These are phyloP conservation scores for Hyles euphorbiae DNA, from an alignment of 1,140 invertebrate genomes.

Conservation along the genomic window DNA sequence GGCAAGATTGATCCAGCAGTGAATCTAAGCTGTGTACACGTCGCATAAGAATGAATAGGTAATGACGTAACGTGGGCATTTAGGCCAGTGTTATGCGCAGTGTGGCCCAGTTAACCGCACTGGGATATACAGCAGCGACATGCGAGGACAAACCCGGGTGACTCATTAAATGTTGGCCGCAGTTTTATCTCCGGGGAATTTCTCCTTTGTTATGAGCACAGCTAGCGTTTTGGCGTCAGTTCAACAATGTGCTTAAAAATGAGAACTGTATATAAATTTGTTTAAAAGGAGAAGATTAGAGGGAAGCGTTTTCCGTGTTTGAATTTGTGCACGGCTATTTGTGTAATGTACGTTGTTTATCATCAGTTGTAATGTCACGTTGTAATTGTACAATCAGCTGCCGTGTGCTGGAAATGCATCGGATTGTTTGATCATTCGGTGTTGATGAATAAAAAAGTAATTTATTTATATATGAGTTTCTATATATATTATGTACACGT, in stretches of 20 bases:
- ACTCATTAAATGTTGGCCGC: slow-evolving; percentile 24
- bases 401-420: too few relatives aligned
- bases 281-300: slow-evolving; percentile 16
- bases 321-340: not conserved
- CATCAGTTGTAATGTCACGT: too few relatives aligned
- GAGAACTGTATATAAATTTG: slow-evolving; percentile 13
- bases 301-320: not conserved
- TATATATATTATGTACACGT: too few relatives aligned
- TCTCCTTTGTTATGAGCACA: slow-evolving; percentile 23
- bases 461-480: too few relatives aligned
- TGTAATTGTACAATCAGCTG: too few relatives aligned
- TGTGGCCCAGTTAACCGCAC: slow-evolving; percentile 10
- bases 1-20: too few relatives aligned
- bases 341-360: too few relatives aligned
- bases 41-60: too few relatives aligned
- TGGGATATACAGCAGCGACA: slow-evolving; percentile 6
- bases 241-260: slow-evolving; percentile 24
- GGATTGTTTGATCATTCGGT: too few relatives aligned
- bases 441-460: too few relatives aligned
- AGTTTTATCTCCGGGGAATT: slow-evolving; percentile 27
- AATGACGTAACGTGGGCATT: slow-evolving; percentile 5
- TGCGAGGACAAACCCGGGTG: slow-evolving; percentile 16
- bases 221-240: slow-evolving; percentile 21
- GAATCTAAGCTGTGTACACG: too few relatives aligned
- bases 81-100: slow-evolving; percentile 7